A percentile compares a stretch with the other conserved stretches of the same genome.
phyloP scores from a whole-genome alignment of 2,113 vertebrate species.

The Brachyhypopomus occidentalis region DNA sequence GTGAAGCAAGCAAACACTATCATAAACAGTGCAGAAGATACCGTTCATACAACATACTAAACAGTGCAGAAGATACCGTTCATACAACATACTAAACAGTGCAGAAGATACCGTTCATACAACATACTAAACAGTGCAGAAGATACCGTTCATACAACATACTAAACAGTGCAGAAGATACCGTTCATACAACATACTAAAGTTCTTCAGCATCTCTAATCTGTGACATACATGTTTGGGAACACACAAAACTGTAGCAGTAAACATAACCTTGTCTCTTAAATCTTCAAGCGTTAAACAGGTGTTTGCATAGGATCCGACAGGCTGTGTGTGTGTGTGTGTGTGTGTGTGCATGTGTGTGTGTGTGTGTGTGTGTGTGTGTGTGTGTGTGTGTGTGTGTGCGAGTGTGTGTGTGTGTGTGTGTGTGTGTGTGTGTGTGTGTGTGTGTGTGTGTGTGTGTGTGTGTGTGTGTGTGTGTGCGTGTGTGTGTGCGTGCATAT shows the following conservation, averaged over 20 bases:
- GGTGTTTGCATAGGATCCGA: not conserved
- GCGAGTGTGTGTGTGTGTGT: too few species aligned
- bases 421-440: too few species aligned
- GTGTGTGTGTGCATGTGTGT: too few species aligned
- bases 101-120: too few species aligned
- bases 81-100: too few species aligned
- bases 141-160: too few species aligned
- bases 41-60: not conserved
- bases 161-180: not conserved
- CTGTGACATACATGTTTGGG: not conserved
- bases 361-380: too few species aligned
- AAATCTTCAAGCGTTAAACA: constrained; percentile 15
- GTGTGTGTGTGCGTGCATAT: too few species aligned
- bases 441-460: too few species aligned
- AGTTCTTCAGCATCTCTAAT: not conserved
- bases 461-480: too few species aligned
- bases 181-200: not conserved
- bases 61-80: not conserved
- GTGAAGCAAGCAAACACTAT: not conserved
- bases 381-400: too few species aligned
- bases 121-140: not conserved
- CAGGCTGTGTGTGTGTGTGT: not conserved
- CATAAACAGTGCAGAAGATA: not conserved
- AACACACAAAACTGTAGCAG: not conserved
- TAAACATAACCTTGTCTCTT: not conserved